Evolutionary conservation across 2,113 vertebrate genomes (phyloP), one percentile per base, ranked within the genome.

Genomic region (Phalacrocorax brasilianus): DNA sequence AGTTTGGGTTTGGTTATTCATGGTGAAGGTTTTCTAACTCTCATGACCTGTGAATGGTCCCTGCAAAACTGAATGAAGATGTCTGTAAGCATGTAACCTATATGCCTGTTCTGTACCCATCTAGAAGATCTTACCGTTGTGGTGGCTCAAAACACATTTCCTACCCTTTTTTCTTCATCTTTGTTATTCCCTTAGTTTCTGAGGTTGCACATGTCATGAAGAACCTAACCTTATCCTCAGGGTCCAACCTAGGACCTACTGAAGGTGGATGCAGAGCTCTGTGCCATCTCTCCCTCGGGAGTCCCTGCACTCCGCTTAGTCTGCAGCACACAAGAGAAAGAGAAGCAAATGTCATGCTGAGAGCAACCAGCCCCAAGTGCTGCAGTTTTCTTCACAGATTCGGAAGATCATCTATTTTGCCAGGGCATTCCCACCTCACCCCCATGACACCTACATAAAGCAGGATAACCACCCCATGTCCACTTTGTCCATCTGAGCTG

Each of bases 1-100:
- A 44, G 45, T 85, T 94, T 92, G 45, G n/a, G 65, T 94, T 96
- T 75, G 20, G 58, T 81, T 62, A 38, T 93, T 92, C 75, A 21
- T 77, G 73, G 28, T 85, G 89, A 87, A 91, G 74, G 77, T 81
- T 85, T 88, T 77, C 74, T 75, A 63, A 45, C 53, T 81, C 67
- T 59, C 56, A 27, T 91, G 82, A 89, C 91, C 85, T 80, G 38
- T 42, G 87, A 80, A 72, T n/a, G 70, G 87, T 95, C 79, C 59
- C 40, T 38, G 47, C 66, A 90, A 89, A 58, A 32, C 61, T 40
- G 49, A 66, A 62, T 56, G 82, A 78, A 68, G 66, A 52, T 32
- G 35, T 17, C 61, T 35, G 38, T 53, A 78, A 59, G 76, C 67
- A 14, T 33, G 65, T 77, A 53, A 68, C 49, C 61, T 44, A 8